Conservation (phyloP, 2,888 invertebrate genomes). For the Campoletis raptor region DNA sequence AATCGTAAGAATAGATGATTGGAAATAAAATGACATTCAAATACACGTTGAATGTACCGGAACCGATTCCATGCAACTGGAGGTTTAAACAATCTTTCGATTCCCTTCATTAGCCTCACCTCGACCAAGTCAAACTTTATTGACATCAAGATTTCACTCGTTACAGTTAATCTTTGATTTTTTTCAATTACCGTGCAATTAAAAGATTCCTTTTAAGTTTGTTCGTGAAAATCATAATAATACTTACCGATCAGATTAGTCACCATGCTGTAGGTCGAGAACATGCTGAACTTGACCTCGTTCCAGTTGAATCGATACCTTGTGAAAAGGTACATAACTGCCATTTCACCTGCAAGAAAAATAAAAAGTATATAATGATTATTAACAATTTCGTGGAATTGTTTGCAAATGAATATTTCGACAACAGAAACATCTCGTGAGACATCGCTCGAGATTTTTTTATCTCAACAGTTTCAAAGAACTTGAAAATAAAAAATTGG, state of each 20-base stretch:
- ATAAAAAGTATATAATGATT: conserved; percentile 2
- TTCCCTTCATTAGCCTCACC: conserved; percentile 29
- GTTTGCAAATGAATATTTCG: neutral
- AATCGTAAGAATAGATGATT: conserved; percentile 18
- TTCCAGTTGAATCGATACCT: conserved; percentile 95
- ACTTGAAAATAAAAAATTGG: neutral
- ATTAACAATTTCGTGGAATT: neutral
- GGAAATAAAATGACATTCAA: conserved; percentile 50
- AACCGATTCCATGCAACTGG: conserved; percentile 28
- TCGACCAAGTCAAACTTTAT: conserved; percentile 41
- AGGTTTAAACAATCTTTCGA: conserved; percentile 9
- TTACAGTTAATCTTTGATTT: conserved; percentile 34
- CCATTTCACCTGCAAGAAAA: conserved; percentile 90
- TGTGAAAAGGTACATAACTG: conserved; percentile 93
- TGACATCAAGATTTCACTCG: conserved; percentile 33
- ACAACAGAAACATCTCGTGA: neutral
- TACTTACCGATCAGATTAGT: conserved; percentile 91
- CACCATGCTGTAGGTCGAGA: conserved; percentile 93
- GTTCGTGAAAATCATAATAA: neutral
- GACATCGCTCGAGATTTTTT: neutral
- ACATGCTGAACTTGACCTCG: conserved; percentile 94
- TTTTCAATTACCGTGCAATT: conserved; percentile 38
- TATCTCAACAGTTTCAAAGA: neutral
- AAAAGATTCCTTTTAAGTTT: neutral
- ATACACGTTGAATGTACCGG: conserved; percentile 30